Evolutionary conservation across 2,797 vertebrate genomes (phyloP).

Genomic region (Margarornis squamiger): DNA sequence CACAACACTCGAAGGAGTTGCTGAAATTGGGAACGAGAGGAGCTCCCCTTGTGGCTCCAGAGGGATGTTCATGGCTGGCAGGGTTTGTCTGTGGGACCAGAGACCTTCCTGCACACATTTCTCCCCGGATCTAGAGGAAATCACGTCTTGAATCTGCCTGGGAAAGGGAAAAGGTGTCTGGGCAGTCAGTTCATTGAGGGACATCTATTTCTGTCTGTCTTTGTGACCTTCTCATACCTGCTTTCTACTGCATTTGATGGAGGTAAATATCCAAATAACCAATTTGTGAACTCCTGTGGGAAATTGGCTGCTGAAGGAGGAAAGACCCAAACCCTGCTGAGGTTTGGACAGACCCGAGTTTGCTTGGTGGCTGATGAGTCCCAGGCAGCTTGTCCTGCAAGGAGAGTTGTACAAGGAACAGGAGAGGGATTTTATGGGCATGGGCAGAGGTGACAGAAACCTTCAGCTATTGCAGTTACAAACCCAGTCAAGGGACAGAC

Average conservation of each 20-base stretch:
- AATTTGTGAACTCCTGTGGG: neutral
- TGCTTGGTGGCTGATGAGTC: neutral
- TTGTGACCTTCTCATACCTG: neutral
- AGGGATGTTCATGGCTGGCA: no score
- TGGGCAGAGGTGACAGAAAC: neutral
- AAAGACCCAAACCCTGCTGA: neutral
- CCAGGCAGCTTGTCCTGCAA: neutral
- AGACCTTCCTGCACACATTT: neutral
- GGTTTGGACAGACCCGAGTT: neutral
- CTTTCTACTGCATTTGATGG: neutral
- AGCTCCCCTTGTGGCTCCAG: neutral
- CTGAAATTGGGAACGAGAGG: neutral
- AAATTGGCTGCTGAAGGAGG: neutral
- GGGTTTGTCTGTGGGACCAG: neutral
- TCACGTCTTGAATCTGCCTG: neutral
- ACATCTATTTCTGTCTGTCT: neutral
- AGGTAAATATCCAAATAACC: neutral
- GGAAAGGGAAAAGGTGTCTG: neutral
- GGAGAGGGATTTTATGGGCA: neutral
- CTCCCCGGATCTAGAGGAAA: neutral
- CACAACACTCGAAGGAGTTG: neutral
- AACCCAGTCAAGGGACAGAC: neutral
- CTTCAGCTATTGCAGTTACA: neutral
- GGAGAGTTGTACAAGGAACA: neutral
- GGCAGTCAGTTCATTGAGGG: fast-evolving